Evolutionary conservation across 2,888 invertebrate genomes (phyloP).

Genomic region (Opisthograptis luteolata): DNA sequence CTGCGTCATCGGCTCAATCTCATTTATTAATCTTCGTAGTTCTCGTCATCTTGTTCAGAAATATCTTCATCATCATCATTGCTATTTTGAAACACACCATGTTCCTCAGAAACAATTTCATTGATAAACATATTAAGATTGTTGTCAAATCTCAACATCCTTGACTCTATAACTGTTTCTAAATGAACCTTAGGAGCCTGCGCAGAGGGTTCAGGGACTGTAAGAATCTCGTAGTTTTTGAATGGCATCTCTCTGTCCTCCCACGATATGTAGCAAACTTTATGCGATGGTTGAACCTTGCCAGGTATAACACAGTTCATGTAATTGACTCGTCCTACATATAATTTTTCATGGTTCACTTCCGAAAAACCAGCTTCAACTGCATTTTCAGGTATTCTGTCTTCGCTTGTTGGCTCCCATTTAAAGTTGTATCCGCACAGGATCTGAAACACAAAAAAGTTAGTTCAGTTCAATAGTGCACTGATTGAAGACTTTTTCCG

Average conservation of each 20-base stretch:
- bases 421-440: conserved; percentile 63
- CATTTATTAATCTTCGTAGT: too few relatives aligned
- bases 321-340: conserved; percentile 87
- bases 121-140: not conserved
- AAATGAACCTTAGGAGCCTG: conserved; percentile 24
- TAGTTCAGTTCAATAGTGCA: too few relatives aligned
- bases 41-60: too few relatives aligned
- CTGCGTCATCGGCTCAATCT: too few relatives aligned
- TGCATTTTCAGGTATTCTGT: conserved; percentile 87
- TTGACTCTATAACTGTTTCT: not conserved
- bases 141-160: not conserved
- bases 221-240: conserved; percentile 54
- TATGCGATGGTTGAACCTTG: conserved; percentile 88
- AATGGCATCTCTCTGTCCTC: conserved; percentile 48
- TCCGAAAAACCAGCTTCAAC: conserved; percentile 85
- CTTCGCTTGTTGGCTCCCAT: conserved; percentile 83
- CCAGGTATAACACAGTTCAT: conserved; percentile 90
- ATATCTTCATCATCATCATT: not conserved
- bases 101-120: not conserved
- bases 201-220: conserved; percentile 41
- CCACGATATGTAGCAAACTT: conserved; percentile 88
- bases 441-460: conserved; percentile 57
- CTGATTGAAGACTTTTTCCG: too few relatives aligned
- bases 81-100: too few relatives aligned
- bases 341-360: conserved; percentile 76